Conservation (phyloP, 2,888 invertebrate species). For the Trachelus troglodyta region DNA sequence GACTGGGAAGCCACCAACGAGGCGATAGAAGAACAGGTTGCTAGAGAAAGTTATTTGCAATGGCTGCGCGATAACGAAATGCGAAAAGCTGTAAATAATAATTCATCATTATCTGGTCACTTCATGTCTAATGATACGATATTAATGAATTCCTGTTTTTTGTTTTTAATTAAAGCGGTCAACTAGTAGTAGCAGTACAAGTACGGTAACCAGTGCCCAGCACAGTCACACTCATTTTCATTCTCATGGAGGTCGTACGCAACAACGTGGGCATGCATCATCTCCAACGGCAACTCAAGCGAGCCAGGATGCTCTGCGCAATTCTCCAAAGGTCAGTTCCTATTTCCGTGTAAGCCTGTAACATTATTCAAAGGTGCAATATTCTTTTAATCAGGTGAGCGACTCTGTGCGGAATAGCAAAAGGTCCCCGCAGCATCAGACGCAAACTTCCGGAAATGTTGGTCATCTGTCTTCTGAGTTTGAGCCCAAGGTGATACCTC, state of each 20-base stretch:
- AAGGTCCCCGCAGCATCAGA: slow-evolving; percentile 57
- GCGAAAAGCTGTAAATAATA: slow-evolving; percentile 65
- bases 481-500: slow-evolving; percentile 37
- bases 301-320: slow-evolving; percentile 55
- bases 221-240: slow-evolving; percentile 59
- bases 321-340: slow-evolving; percentile 54
- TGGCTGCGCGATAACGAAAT: slow-evolving; percentile 78
- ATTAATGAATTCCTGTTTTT: slow-evolving; percentile 51
- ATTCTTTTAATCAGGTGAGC: slow-evolving; percentile 35
- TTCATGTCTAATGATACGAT: slow-evolving; percentile 65
- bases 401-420: slow-evolving; percentile 52
- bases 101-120: slow-evolving; percentile 7
- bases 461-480: slow-evolving; percentile 45
- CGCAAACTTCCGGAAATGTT: slow-evolving; percentile 42
- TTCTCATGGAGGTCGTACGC: slow-evolving; percentile 53
- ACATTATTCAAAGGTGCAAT: neutral
- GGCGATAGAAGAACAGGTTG: slow-evolving; percentile 89
- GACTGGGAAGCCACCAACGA: slow-evolving; percentile 94
- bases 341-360: neutral
- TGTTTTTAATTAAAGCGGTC: slow-evolving; percentile 45
- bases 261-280: slow-evolving; percentile 55
- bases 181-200: slow-evolving; percentile 58
- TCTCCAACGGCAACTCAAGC: slow-evolving; percentile 54
- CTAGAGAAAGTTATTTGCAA: slow-evolving; percentile 85
- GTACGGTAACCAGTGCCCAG: slow-evolving; percentile 59